Percentiles rank a stretch among this genome's conserved stretches.
These are phyloP conservation scores for Hylaea fasciaria DNA, from an alignment of 2,888 invertebrate genomes.

Conservation along the genomic window DNA sequence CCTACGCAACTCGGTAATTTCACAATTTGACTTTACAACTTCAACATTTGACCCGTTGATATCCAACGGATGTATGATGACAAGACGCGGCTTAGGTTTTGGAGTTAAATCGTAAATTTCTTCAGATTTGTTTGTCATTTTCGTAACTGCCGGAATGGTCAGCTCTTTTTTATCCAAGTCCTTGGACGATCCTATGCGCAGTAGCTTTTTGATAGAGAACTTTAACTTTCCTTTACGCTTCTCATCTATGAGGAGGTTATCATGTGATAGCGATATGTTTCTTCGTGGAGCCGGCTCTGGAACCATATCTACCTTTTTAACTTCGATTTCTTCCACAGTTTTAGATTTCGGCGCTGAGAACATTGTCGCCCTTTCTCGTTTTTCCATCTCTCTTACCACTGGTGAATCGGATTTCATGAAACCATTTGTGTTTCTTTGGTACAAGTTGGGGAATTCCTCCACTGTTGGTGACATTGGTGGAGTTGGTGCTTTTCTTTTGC, in stretches of 20 bases:
- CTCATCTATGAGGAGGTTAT: constrained; percentile 86
- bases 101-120: constrained; percentile 84
- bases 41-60: constrained; percentile 92
- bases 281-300: constrained; percentile 89
- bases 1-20: constrained; percentile 70
- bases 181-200: constrained; percentile 91
- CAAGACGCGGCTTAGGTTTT: constrained; percentile 89
- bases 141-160: constrained; percentile 70
- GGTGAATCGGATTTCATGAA: constrained; percentile 87
- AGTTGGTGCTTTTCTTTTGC: constrained; percentile 91
- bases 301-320: constrained; percentile 61
- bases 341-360: constrained; percentile 61
- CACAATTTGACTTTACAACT: constrained; percentile 86
- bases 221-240: constrained; percentile 89
- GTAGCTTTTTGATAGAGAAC: constrained; percentile 93
- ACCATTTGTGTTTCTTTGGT: constrained; percentile 85
- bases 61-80: constrained; percentile 95
- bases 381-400: constrained; percentile 90
- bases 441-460: constrained; percentile 83
- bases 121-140: constrained; percentile 81
- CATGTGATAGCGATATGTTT: constrained; percentile 90
- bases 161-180: constrained; percentile 86
- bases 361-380: constrained; percentile 87
- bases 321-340: constrained; percentile 66
- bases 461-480: constrained; percentile 85